phyloP scores from a whole-genome alignment of 2,888 invertebrate genomes.

The Trissoscelio sp. region DNA sequence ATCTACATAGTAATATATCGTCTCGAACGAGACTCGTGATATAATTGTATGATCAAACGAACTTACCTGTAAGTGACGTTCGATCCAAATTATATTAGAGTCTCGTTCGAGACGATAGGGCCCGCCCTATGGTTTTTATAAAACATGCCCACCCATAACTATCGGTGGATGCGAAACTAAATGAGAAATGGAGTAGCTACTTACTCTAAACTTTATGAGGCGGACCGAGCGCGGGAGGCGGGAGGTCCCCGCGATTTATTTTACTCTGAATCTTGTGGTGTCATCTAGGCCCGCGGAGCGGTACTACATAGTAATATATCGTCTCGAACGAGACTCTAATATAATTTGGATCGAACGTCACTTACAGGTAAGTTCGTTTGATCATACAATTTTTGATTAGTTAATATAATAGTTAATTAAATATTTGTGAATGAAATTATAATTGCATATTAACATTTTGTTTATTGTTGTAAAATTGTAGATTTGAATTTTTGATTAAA shows the following conservation, averaged over 20 bases:
- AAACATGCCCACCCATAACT: not conserved
- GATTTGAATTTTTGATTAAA: too few relatives aligned
- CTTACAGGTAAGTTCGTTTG: too few relatives aligned
- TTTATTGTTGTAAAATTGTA: too few relatives aligned
- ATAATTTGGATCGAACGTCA: not conserved
- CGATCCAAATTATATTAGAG: not conserved
- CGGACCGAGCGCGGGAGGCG: not conserved
- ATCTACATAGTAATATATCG: slow-evolving; percentile 5
- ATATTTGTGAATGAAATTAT: too few relatives aligned
- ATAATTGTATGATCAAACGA: not conserved
- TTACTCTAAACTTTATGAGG: not conserved
- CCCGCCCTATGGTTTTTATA: not conserved
- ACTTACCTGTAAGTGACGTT: not conserved
- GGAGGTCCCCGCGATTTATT: not conserved
- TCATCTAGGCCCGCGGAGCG: not conserved
- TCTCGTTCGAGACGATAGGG: not conserved
- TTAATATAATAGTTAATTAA: too few relatives aligned
- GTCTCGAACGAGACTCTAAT: not conserved
- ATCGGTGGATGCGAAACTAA: not conserved
- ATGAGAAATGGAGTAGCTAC: not conserved
- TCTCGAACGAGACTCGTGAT: slow-evolving; percentile 9
- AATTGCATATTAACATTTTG: too few relatives aligned
- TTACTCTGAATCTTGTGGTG: not conserved
- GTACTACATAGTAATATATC: not conserved
- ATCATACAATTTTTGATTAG: too few relatives aligned